These are phyloP conservation scores for Chlamydotis undulata DNA, from an alignment of 2,113 vertebrate genomes.

Conservation along the genomic window DNA sequence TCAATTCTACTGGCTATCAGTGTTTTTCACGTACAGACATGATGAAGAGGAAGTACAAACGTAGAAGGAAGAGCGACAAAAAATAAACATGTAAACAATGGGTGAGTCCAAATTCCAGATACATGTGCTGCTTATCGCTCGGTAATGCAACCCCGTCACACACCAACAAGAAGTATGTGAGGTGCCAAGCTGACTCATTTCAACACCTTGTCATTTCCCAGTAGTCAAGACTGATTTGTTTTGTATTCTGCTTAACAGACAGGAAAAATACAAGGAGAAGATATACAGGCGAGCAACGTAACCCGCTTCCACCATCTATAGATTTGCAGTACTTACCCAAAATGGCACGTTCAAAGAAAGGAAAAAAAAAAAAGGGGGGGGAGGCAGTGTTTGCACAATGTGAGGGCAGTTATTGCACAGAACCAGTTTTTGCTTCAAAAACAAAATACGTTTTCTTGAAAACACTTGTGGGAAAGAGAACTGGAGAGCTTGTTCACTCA, in stretches of 20 bases:
- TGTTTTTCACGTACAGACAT: background rate
- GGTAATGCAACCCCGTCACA: background rate
- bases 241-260: background rate
- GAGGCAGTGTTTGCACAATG: background rate
- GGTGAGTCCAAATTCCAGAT: background rate
- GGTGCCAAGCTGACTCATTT: background rate
- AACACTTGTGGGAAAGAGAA: background rate
- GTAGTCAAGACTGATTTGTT: background rate
- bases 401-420: background rate
- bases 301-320: fast-evolving
- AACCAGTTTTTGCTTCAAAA: background rate
- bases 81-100: background rate
- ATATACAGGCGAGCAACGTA: fast-evolving
- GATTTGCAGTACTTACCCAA: background rate
- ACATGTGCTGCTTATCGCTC: background rate
- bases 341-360: background rate
- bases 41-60: background rate
- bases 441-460: background rate
- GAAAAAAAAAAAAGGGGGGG: background rate
- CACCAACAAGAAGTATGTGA: background rate
- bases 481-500: background rate
- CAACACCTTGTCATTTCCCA: background rate
- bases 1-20: fast-evolving
- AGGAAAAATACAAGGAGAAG: background rate
- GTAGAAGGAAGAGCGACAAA: background rate